Conservation (phyloP, 2,888 invertebrate genomes). For the Camponotus fellah region DNA sequence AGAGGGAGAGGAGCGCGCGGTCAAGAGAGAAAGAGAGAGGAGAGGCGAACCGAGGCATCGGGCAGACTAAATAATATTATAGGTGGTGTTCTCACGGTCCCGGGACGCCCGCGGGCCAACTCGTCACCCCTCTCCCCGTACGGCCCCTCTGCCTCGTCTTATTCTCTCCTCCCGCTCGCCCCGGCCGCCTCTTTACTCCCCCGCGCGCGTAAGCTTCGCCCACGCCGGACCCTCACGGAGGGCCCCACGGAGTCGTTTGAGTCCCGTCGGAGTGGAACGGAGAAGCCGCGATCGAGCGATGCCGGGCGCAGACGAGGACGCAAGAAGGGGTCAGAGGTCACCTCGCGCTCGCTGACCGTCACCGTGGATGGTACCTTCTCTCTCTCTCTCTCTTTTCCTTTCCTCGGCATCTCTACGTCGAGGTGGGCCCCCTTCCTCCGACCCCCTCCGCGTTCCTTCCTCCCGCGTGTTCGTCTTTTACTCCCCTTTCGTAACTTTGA, state of each 20-base stretch:
- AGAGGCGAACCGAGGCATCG: constrained; percentile 75
- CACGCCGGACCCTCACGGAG: constrained; percentile 78
- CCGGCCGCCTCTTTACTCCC: constrained; percentile 62
- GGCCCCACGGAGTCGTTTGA: constrained; percentile 69
- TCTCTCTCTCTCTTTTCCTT: constrained; percentile 60
- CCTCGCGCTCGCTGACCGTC: constrained; percentile 86
- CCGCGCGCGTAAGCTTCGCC: constrained; percentile 81
- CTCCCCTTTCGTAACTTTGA: constrained; percentile 61
- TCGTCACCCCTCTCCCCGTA: constrained; percentile 78
- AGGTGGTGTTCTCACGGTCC: constrained; percentile 86
- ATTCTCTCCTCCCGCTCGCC: constrained; percentile 71
- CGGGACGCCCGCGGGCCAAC: constrained; percentile 86
- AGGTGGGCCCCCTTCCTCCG: constrained; percentile 28
- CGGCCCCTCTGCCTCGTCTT: constrained; percentile 64
- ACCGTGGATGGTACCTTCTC: constrained; percentile 83
- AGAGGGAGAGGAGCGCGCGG: constrained; percentile 30
- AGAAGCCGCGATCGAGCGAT: constrained; percentile 57
- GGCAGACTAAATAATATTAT: constrained; percentile 86
- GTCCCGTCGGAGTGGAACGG: constrained; percentile 72
- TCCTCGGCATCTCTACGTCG: constrained; percentile 21
- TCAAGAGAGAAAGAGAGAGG: constrained; percentile 53
- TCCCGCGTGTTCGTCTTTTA: constrained; percentile 47
- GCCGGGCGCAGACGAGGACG: constrained; percentile 71
- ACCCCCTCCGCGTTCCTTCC: constrained; percentile 10
- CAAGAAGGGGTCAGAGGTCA: constrained; percentile 83